Conservation (phyloP, 2,888 invertebrate genomes). For the Epinotia nisella region DNA sequence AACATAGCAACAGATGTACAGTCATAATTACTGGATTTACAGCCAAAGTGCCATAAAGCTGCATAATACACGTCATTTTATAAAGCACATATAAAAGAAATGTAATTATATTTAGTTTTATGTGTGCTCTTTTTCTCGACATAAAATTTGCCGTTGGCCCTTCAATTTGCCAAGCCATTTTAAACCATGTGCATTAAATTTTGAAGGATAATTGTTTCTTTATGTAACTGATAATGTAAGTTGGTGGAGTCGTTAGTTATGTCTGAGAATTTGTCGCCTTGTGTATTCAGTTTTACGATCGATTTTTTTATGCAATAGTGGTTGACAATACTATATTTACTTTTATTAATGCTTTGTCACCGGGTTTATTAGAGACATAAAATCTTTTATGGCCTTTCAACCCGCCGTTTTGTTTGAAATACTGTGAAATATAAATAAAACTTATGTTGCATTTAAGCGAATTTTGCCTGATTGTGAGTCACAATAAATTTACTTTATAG, state of each 20-base stretch:
- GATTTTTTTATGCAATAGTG: slow-evolving; percentile 26
- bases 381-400: slow-evolving; percentile 23
- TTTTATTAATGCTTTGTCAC: slow-evolving; percentile 20
- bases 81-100: slow-evolving; percentile 41
- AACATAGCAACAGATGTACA: slow-evolving; percentile 40
- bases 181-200: too few species aligned
- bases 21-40: slow-evolving; percentile 38
- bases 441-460: neutral
- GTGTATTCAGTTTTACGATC: slow-evolving; percentile 27
- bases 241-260: slow-evolving; percentile 31
- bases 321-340: slow-evolving; percentile 24
- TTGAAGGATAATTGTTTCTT: too few species aligned
- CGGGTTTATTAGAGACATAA: slow-evolving; percentile 3
- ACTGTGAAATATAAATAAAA: slow-evolving; percentile 3
- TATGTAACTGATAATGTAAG: too few species aligned
- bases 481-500: neutral
- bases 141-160: neutral
- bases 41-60: slow-evolving; percentile 18
- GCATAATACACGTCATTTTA: slow-evolving; percentile 34
- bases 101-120: slow-evolving; percentile 43
- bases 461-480: neutral
- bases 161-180: neutral
- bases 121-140: slow-evolving; percentile 12
- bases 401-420: slow-evolving; percentile 3
- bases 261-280: slow-evolving; percentile 40